Base-by-base conservation (phyloP, 2,797 vertebrate species). In the Parambassis ranga region DNA sequence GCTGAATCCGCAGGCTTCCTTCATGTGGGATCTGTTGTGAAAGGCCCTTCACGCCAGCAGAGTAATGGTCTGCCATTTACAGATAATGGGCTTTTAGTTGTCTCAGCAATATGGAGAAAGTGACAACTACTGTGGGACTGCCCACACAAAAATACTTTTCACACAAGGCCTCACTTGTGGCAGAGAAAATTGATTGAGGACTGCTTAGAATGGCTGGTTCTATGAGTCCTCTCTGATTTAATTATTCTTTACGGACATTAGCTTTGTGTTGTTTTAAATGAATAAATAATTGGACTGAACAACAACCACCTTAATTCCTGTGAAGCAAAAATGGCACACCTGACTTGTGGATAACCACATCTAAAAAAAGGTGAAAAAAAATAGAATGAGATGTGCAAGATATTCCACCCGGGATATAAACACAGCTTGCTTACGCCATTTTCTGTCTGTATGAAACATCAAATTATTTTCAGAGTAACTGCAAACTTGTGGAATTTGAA, bases 61-160 rank as follows among this genome's bases (percentile, higher is more conserved):
- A 81, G 65, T 58, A 82, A 88, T 77, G 60, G 57, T 78, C 53
- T 89, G 79, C 66, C 82, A 77, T 88, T 83, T 78, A 64, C 42
- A 78, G 52, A 86, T 82, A 90, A 87, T 72, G 68, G 85, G 58
- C 65, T 79, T 80, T 85, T 83, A 83, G 72, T 84, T 81, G 51
- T 65, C 63, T 37, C 36, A 35, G 67, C 50, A 47, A 55, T 56
- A 73, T 60, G 65, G 65, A 65, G 60, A 76, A 55, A 63, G 64
- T 72, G 81, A 71, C 61, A 75, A 69, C 43, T 67, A 77, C 77
- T 72, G n/a, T 36, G 71, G 57, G 80, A 58, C 74, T 75, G 32
- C 80, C 83, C 84, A 78, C 82, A 87, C 82, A 89, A 71, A 85
- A 84, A 89, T 86, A 74, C 64, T 30, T 46, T 65, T 76, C 27